A percentile compares a stretch with the other conserved stretches of the same genome.
These are phyloP conservation scores for Diplodus puntazzo DNA, from an alignment of 2,797 vertebrate genomes.

Conservation along the genomic window DNA sequence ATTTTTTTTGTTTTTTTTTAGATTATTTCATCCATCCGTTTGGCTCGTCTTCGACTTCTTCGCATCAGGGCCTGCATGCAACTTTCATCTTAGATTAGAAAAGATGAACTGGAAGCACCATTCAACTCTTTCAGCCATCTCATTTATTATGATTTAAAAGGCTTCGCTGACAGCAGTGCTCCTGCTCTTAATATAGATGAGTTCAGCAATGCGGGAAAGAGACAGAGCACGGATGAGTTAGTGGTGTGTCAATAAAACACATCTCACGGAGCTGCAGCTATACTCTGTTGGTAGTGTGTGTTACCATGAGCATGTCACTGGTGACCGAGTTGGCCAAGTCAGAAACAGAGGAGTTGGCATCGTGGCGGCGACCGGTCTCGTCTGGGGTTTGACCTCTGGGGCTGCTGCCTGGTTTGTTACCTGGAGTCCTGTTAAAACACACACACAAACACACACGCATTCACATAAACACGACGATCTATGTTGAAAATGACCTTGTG, in stretches of 20 bases:
- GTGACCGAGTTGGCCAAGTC: conserved; percentile 97
- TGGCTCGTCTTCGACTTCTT: conserved; percentile 15
- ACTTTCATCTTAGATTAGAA: conserved; percentile 47
- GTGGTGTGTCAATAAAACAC: conserved; percentile 27
- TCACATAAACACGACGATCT: conserved; percentile 2
- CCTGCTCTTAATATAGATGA: conserved; percentile 45
- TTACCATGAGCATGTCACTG: conserved; percentile 98
- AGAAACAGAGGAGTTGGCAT: conserved; percentile 91
- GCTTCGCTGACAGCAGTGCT: conserved; percentile 44
- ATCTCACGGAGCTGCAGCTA: neutral
- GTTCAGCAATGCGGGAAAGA: conserved; percentile 36
- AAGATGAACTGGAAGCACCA: conserved; percentile 40
- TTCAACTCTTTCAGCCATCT: conserved; percentile 36
- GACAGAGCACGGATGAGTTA: conserved; percentile 15
- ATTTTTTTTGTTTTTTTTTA: conserved; percentile 6
- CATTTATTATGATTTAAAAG: conserved; percentile 58
- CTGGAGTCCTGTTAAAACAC: conserved; percentile 76
- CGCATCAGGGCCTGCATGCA: conserved; percentile 33
- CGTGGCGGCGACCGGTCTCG: conserved; percentile 82
- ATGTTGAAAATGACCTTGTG: neutral
- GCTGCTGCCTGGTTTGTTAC: conserved; percentile 82
- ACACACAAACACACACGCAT: conserved; percentile 61
- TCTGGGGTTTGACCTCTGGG: conserved; percentile 86
- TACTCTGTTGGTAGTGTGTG: conserved; percentile 8
- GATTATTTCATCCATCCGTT: neutral